These are phyloP conservation scores for Drosophila cardini DNA, from an alignment of 1,140 invertebrate genomes.

Conservation along the genomic window DNA sequence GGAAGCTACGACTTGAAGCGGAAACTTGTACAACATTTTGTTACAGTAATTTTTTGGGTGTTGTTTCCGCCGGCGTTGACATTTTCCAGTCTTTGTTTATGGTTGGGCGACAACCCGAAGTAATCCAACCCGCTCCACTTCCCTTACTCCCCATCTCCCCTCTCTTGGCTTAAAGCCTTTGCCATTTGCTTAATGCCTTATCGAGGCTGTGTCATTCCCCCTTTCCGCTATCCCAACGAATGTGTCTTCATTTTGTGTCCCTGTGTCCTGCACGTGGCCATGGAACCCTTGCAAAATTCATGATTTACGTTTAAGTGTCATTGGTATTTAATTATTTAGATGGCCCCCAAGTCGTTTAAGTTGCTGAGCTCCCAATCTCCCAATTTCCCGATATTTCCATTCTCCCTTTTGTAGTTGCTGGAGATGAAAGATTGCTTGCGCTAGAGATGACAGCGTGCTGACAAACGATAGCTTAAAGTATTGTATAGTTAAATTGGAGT, in stretches of 20 bases:
- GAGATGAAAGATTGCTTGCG: constrained; percentile 23
- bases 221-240: background rate
- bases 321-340: constrained; percentile 81
- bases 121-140: background rate
- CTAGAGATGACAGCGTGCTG: constrained; percentile 22
- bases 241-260: background rate
- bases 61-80: constrained; percentile 79
- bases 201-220: constrained; percentile 32
- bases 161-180: constrained; percentile 52
- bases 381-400: constrained; percentile 14
- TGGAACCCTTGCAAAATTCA: constrained; percentile 72
- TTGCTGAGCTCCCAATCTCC: constrained; percentile 12
- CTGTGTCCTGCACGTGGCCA: constrained; percentile 49
- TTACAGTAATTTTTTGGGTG: constrained; percentile 82
- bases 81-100: constrained; percentile 68
- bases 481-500: background rate
- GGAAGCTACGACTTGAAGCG: constrained; percentile 68
- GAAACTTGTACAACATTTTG: constrained; percentile 81
- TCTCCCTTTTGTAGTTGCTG: constrained; percentile 30
- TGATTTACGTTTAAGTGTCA: constrained; percentile 83
- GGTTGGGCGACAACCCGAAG: constrained; percentile 42
- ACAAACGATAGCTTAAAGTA: background rate
- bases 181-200: constrained; percentile 71
- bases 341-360: constrained; percentile 71
- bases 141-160: constrained; percentile 12